These are phyloP conservation scores for Zophobas atratus DNA, from an alignment of 1,140 invertebrate genomes.

Conservation along the genomic window DNA sequence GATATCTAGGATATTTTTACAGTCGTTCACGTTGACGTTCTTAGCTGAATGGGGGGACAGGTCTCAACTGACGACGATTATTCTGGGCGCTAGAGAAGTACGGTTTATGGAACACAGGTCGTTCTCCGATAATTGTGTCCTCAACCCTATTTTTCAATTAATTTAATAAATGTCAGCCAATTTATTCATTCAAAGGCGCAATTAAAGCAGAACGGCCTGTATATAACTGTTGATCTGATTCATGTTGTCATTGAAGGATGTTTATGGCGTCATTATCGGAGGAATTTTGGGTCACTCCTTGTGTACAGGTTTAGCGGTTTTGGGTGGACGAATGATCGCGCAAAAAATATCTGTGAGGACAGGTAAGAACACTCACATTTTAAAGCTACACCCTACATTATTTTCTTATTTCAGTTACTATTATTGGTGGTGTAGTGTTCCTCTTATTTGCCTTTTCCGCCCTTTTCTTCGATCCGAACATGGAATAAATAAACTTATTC, in stretches of 20 bases:
- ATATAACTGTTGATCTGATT: too few species aligned
- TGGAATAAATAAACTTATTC: constrained; percentile 17
- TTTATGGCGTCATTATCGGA: constrained; percentile 93
- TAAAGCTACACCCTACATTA: constrained; percentile 62
- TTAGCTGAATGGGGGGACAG: constrained; percentile 99
- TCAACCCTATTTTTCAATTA: too few species aligned
- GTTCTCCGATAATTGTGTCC: too few species aligned
- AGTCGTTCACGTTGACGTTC: constrained; percentile 97
- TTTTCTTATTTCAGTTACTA: constrained; percentile 82
- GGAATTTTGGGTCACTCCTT: constrained; percentile 94
- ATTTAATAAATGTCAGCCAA: too few species aligned
- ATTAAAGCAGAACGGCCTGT: too few species aligned
- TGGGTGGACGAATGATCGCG: constrained; percentile 96
- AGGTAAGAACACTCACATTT: constrained; percentile 71
- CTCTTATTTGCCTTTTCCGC: constrained; percentile 92
- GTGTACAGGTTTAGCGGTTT: constrained; percentile 96
- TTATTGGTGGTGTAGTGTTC: constrained; percentile 95
- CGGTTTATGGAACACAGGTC: too few species aligned
- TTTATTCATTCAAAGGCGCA: too few species aligned
- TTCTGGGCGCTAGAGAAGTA: constrained; percentile 91
- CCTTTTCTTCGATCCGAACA: constrained; percentile 79
- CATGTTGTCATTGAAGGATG: constrained; percentile 79
- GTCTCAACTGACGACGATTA: constrained; percentile 97
- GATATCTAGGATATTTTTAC: constrained; percentile 89
- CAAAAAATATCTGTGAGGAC: constrained; percentile 95